A percentile compares a stretch with the other conserved stretches of the same genome.
Evolutionary conservation across 2,113 vertebrate genomes (phyloP).

Genomic region (Charina bottae): DNA sequence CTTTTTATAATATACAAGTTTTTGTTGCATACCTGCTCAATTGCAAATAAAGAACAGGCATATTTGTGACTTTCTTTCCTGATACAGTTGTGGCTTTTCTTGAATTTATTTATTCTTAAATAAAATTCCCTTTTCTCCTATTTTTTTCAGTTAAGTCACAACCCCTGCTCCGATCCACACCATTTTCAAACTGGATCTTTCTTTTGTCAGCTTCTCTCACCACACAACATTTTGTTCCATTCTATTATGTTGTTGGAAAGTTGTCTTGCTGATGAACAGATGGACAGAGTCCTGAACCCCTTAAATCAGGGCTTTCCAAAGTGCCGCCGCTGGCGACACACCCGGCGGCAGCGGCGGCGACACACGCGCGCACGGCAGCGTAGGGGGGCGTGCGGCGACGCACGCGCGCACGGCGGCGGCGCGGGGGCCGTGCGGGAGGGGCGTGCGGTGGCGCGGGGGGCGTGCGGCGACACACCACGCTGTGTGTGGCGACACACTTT

Average conservation of each 20-base stretch:
- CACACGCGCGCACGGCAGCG: no score
- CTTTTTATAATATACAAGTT: not conserved
- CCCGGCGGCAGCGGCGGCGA: no score
- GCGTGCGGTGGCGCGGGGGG: no score
- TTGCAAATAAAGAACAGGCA: not conserved
- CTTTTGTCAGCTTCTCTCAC: not conserved
- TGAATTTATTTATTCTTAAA: not conserved
- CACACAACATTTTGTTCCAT: not conserved
- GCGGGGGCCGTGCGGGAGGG: no score
- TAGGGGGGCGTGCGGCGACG: no score
- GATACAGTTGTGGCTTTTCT: not conserved
- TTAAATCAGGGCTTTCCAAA: no score
- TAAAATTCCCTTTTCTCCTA: not conserved
- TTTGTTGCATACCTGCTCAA: not conserved
- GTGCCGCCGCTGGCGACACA: no score
- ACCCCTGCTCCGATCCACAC: not conserved
- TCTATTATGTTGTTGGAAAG: not conserved
- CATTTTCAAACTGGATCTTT: not conserved
- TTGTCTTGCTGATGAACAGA: not conserved
- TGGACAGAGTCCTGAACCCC: not conserved
- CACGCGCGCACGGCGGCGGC: no score
- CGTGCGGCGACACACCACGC: no score
- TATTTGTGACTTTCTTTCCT: not conserved
- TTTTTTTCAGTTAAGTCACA: not conserved
- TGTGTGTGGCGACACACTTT: no score